Conservation (phyloP, 2,888 invertebrate genomes). For the Mamestra brassicae region DNA sequence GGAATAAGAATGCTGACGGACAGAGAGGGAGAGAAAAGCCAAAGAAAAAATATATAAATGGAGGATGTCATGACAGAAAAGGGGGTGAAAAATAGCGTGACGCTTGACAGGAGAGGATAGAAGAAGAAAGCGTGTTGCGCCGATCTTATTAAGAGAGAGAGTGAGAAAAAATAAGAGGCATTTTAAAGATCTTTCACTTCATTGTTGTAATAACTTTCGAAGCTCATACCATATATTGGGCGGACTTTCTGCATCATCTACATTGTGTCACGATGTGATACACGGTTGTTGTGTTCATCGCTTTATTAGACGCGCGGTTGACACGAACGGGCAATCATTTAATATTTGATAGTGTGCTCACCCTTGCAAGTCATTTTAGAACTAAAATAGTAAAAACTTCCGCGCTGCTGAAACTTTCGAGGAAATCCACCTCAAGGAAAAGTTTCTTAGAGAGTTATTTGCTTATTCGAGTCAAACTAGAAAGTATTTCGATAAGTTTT, state of each 20-base stretch:
- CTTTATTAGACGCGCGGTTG: conserved; percentile 41
- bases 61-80: background rate
- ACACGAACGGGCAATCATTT: conserved; percentile 25
- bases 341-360: conserved; percentile 18
- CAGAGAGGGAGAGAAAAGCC: background rate
- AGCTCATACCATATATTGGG: background rate
- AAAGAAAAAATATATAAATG: background rate
- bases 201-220: background rate
- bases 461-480: background rate
- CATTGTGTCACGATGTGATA: background rate
- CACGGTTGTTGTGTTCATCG: conserved; percentile 16
- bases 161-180: too few species aligned
- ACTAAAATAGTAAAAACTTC: background rate
- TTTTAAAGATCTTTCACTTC: background rate
- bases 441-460: conserved; percentile 19
- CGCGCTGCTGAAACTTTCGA: background rate
- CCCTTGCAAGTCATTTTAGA: background rate
- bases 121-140: background rate
- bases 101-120: background rate
- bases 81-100: too few species aligned
- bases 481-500: conserved; percentile 12
- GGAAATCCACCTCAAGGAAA: background rate
- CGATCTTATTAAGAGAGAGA: background rate
- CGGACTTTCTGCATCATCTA: background rate
- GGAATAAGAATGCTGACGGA: too few species aligned